Base-by-base conservation (phyloP, 2,113 vertebrate genomes). In the Crotalus viridis region DNA sequence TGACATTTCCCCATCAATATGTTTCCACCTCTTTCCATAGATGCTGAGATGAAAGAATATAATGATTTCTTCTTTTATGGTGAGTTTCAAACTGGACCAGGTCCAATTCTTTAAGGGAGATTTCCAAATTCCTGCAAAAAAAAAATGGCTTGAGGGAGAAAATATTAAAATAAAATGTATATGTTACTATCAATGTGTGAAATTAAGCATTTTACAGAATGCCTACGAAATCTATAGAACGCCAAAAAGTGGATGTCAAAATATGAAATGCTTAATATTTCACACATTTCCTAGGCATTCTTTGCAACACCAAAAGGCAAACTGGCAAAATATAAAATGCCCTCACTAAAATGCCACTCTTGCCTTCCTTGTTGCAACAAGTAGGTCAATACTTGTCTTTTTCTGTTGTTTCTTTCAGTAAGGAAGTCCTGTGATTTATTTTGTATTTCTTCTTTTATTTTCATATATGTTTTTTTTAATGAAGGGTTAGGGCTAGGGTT, bases 61-160 rank as follows among this genome's bases (percentile, higher is more conserved):
- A 28, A 17, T 22, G 89, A 95, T 0, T 0, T 92, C 89, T 97
- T 97, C 64, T 56, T 8, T 90, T 97, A 97, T 0, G 97, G 97
- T 97, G 39, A 95, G 97, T 95, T 28, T 12, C 6, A 24, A 52
- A 13, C 10, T 43, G 74, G 24, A 55, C 15, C 28, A 6, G 88
- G 19, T 39, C 39, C 39, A 39, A 39, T 39, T 39, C 39, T 39
- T 39, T 39, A 39, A 39, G 26, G 87, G 87, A 33, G 7, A 26
- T 55, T 56, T 56, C 52, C 4, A 39, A 10, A 9, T 2, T 33
- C 48, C 85, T 51, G 46, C 19, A 26, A 43, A 43, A 81, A n/a
- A 81, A 13, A 28, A 28, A 1, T 9, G 17, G 33, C 39, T 81
- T 43, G 74, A 43, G 74, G 17, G 33, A 81, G 33, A 81, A 81